Conservation (phyloP, 2,888 invertebrate species). For the Maniola hyperantus region DNA sequence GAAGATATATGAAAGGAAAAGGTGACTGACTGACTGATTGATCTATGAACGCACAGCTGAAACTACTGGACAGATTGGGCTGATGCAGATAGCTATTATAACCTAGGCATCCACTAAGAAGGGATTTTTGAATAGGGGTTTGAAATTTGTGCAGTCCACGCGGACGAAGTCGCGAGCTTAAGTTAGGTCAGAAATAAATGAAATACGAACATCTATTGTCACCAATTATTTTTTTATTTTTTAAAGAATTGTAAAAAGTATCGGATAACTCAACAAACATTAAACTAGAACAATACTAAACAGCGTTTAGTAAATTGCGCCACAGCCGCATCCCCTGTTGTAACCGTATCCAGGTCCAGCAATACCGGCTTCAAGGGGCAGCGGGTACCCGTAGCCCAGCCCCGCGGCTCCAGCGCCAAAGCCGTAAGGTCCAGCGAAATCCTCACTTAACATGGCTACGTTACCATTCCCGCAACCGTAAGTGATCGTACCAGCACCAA, state of each 20-base stretch:
- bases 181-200: background rate
- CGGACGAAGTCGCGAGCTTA: too few species aligned
- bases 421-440: conserved; percentile 32
- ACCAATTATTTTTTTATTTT: background rate
- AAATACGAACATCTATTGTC: background rate
- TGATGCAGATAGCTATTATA: too few species aligned
- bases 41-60: too few species aligned
- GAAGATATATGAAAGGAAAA: too few species aligned
- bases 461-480: conserved; percentile 57
- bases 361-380: conserved; percentile 25
- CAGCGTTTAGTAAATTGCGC: conserved; percentile 17
- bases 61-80: too few species aligned
- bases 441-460: conserved; percentile 49
- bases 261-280: background rate
- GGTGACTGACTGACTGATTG: too few species aligned
- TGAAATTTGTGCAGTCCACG: too few species aligned
- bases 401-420: conserved; percentile 29
- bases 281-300: background rate
- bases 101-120: too few species aligned
- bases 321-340: conserved; percentile 32
- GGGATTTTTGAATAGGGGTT: too few species aligned
- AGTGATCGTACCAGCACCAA: conserved; percentile 51
- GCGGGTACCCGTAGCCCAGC: conserved; percentile 32
- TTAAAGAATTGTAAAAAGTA: background rate
- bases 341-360: conserved; percentile 23